Evolutionary conservation across 1,140 invertebrate genomes (phyloP).

Genomic region (Drosophila repletoides): DNA sequence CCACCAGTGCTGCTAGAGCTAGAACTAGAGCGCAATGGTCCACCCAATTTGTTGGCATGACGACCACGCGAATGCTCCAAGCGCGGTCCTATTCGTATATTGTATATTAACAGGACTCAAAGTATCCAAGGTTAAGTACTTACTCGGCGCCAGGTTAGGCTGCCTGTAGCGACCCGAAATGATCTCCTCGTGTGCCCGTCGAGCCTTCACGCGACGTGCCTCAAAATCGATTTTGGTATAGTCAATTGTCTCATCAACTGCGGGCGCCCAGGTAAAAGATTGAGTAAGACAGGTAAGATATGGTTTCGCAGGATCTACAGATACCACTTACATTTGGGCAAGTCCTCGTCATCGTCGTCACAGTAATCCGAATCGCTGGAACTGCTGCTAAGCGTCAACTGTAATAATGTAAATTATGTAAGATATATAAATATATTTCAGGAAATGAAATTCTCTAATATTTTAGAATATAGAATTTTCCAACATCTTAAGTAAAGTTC

Average conservation of each 20-base stretch:
- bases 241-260: constrained; percentile 77
- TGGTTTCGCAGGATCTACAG: background rate
- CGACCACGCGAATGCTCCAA: constrained; percentile 50
- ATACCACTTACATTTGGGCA: constrained; percentile 67
- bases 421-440: background rate
- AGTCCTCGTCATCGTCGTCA: constrained; percentile 74
- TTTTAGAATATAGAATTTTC: background rate
- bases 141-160: constrained; percentile 77
- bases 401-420: constrained; percentile 14
- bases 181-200: constrained; percentile 80
- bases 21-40: constrained; percentile 50
- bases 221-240: constrained; percentile 81
- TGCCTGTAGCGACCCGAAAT: constrained; percentile 80
- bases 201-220: constrained; percentile 72
- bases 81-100: constrained; percentile 49
- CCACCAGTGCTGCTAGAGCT: constrained; percentile 47
- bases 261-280: background rate
- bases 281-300: background rate
- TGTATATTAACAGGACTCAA: too few species aligned
- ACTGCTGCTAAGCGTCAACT: constrained; percentile 75
- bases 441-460: background rate
- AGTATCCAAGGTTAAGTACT: background rate
- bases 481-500: background rate
- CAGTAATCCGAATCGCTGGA: constrained; percentile 79
- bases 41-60: constrained; percentile 40